Conservation (phyloP, 1,140 invertebrate genomes). For the Lanistes nyassanus region DNA sequence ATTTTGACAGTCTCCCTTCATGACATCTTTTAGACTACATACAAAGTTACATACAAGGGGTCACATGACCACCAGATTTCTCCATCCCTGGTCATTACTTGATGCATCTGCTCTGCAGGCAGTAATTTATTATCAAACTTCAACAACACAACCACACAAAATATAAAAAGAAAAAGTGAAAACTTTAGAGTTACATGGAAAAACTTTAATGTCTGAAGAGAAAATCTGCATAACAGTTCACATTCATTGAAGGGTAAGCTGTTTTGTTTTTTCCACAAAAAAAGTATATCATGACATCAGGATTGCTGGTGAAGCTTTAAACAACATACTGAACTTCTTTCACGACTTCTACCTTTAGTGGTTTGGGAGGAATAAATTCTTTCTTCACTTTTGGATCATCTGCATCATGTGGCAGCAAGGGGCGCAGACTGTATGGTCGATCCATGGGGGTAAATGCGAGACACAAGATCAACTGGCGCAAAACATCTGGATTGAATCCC, state of each 20-base stretch:
- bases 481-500: constrained; percentile 81
- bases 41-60: too few relatives aligned
- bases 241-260: neutral
- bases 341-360: constrained; percentile 20
- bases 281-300: neutral
- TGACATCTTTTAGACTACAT: too few relatives aligned
- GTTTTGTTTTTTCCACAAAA: neutral
- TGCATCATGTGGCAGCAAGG: constrained; percentile 76
- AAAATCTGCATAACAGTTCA: too few relatives aligned
- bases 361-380: constrained; percentile 31
- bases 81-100: too few relatives aligned
- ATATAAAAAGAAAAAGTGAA: too few relatives aligned
- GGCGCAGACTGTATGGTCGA: constrained; percentile 76
- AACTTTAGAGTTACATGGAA: too few relatives aligned
- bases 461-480: constrained; percentile 79
- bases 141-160: too few relatives aligned
- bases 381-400: constrained; percentile 10
- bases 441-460: constrained; percentile 78
- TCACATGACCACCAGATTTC: too few relatives aligned
- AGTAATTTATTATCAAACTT: too few relatives aligned
- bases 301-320: neutral
- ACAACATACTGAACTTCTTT: constrained; percentile 38
- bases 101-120: too few relatives aligned
- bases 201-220: too few relatives aligned
- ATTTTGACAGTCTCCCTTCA: too few relatives aligned